Evolutionary conservation across 2,113 vertebrate genomes (phyloP).

Genomic region (Meles meles): DNA sequence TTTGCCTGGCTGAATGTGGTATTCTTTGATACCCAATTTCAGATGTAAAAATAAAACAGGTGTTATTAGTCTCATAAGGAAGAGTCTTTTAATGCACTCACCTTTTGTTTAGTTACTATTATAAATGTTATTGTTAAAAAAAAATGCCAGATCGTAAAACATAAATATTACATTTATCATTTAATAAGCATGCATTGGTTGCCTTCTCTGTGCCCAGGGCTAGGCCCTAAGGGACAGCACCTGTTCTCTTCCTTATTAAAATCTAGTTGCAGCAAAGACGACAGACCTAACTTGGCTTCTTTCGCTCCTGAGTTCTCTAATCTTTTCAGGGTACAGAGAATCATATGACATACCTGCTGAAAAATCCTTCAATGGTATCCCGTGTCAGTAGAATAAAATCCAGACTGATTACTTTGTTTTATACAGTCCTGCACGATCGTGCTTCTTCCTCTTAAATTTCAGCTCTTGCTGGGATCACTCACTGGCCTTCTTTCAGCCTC

Average conservation of each 20-base stretch:
- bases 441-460: not conserved
- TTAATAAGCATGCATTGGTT: not conserved
- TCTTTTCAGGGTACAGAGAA: not conserved
- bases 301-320: not conserved
- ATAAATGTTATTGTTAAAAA: not conserved
- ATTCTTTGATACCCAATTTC: constrained; percentile 35
- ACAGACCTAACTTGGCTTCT: not conserved
- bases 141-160: not conserved
- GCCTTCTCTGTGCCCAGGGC: not conserved
- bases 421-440: not conserved
- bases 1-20: constrained; percentile 1
- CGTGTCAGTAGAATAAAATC: not conserved
- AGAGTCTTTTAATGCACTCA: not conserved
- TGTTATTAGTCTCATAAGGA: not conserved
- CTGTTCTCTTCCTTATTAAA: not conserved
- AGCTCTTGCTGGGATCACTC: not conserved
- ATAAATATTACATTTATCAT: not conserved
- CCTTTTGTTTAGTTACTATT: constrained; percentile 20
- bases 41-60: constrained; percentile 33
- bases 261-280: not conserved
- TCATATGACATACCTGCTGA: not conserved
- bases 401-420: not conserved
- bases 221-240: not conserved
- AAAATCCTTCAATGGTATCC: not conserved
- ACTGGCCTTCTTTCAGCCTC: not conserved